These are phyloP conservation scores for Grallaria varia DNA, from an alignment of 2,113 vertebrate genomes.

Conservation along the genomic window DNA sequence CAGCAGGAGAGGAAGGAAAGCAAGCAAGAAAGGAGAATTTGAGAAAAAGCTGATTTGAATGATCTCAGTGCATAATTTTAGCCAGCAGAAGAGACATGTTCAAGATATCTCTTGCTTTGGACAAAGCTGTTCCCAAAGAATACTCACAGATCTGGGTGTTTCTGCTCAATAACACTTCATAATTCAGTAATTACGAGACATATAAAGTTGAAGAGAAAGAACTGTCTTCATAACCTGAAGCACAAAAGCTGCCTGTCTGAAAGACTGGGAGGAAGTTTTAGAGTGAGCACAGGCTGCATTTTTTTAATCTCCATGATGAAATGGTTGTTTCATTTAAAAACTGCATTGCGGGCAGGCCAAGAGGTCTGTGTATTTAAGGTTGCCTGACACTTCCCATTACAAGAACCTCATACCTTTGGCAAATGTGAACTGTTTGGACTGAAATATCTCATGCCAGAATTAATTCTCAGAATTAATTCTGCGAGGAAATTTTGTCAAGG, in stretches of 20 bases:
- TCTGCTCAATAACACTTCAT: not conserved
- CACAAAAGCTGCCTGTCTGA: not conserved
- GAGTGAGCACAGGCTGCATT: not conserved
- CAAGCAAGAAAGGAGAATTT: not conserved
- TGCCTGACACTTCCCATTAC: constrained; percentile 27
- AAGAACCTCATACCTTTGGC: not conserved
- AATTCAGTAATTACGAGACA: not conserved
- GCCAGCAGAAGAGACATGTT: not conserved
- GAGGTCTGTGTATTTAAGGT: constrained; percentile 3
- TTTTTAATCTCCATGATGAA: not conserved
- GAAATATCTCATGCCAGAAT: constrained; percentile 6
- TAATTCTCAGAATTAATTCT: constrained; percentile 15
- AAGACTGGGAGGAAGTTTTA: not conserved
- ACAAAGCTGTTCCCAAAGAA: not conserved
- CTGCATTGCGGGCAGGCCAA: not conserved
- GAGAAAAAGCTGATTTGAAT: not conserved
- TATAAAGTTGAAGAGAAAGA: not conserved
- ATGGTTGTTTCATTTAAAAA: not conserved
- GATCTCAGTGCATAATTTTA: not conserved
- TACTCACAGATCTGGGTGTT: not conserved
- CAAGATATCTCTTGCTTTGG: not conserved
- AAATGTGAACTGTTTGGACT: constrained; percentile 6
- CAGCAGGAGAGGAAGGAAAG: not conserved
- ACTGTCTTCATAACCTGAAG: not conserved
- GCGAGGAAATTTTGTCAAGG: not conserved